Conservation (phyloP, 1,140 invertebrate species). For the Caenorhabditis briggsae region DNA sequence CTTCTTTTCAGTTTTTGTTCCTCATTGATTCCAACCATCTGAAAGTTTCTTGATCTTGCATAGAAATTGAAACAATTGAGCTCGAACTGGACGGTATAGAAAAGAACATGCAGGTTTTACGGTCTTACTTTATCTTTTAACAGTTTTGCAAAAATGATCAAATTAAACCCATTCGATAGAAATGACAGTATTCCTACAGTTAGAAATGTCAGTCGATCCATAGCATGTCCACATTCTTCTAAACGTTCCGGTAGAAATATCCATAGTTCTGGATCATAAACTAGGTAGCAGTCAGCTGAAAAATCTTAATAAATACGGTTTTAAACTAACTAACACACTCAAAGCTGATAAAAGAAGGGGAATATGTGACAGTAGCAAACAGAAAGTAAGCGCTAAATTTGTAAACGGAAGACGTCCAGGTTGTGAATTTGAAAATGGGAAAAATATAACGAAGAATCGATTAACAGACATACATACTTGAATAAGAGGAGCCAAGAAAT, state of each 20-base stretch:
- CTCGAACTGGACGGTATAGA: too few relatives aligned
- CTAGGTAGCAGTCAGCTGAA: not conserved
- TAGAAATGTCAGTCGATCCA: not conserved
- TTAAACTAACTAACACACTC: not conserved
- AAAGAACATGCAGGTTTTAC: too few relatives aligned
- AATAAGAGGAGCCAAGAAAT: slow-evolving; percentile 3
- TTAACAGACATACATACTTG: not conserved
- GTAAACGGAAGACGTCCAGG: not conserved
- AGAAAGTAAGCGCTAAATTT: not conserved
- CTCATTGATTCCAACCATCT: slow-evolving; percentile 6
- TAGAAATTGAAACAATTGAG: not conserved
- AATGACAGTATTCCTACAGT: not conserved
- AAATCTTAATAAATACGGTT: not conserved
- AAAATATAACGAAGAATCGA: not conserved
- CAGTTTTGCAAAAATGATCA: not conserved
- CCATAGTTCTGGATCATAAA: not conserved
- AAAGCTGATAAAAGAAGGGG: not conserved
- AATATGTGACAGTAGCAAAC: not conserved
- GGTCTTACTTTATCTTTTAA: slow-evolving; percentile 26
- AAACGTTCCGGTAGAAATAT: not conserved
- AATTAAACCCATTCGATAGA: not conserved
- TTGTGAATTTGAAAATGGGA: not conserved
- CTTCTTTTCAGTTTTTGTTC: not conserved
- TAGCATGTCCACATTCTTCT: not conserved
- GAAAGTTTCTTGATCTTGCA: not conserved